Evolutionary conservation across 2,888 invertebrate genomes (phyloP), one percentile per base, ranked within the genome.

Genomic region (Orthonevra nobilis): DNA sequence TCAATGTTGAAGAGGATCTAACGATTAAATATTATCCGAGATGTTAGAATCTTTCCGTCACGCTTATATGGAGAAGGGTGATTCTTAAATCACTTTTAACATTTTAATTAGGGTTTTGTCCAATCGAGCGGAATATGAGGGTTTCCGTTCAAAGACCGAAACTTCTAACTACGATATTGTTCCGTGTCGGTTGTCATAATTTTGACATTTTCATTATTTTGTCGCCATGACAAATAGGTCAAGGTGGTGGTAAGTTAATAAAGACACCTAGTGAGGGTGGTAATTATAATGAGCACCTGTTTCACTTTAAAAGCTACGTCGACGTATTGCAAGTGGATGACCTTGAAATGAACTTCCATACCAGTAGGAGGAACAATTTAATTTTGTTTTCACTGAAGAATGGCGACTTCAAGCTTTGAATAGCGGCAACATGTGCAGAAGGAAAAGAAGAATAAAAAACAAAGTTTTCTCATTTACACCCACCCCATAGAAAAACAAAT

Each of bases 381-480:
- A 36, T 15, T n/a, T n/a, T n/a, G n/a, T n/a, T n/a, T n/a, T n/a
- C n/a, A n/a, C n/a, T n/a, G n/a, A n/a, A n/a, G n/a, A n/a, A n/a
- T n/a, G n/a, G n/a, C n/a, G n/a, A n/a, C n/a, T n/a, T n/a, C n/a
- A n/a, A n/a, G n/a, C n/a, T n/a, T n/a, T n/a, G n/a, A n/a, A n/a
- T n/a, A n/a, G 10, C 19, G 17, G 38, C 20, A 54, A 44, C 28
- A 52, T 5, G 4, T 10, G 12, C 17, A 26, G 14, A 42, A 50
- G 2, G 20, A 40, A 32, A 30, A 5, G 38, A 54, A 44, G 44
- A 60, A 60, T 52, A 54, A 69, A 61, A 50, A 63, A 34, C 54
- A 70, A 75, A 75, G 56, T 75, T 75, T 75, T 63, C 63, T 63
- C 56, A 70, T 75, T 75, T 75, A 48, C 28, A 20, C 48, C 17